Base-by-base conservation (phyloP, 1,140 invertebrate genomes). In the Teleogryllus occipitalis region DNA sequence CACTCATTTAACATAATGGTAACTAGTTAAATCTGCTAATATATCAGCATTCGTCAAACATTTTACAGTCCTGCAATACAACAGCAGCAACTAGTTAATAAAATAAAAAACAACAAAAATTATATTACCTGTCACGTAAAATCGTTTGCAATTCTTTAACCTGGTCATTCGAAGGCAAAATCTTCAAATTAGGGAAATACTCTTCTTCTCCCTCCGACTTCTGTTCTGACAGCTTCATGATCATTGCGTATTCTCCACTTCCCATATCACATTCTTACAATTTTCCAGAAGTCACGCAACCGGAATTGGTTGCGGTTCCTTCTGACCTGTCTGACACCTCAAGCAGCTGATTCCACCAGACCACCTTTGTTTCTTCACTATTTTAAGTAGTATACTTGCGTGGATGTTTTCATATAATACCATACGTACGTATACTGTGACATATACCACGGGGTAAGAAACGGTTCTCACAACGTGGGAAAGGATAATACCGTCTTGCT, bases 71-170 rank as follows among this genome's bases (percentile, higher is more conserved):
- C 72, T 73, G 72, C 15, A 15, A 73, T 73, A 21, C 21, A 18
- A 7, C 21, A 73, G 15, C 15, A 18, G 7, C 72, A 18, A 7
- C 7, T 15, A 15, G 14, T 39, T 39, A 39, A 2, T 1, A 39
- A 39, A 39, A 39, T 2, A 39, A 39, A 2, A 39, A 39, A 39
- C 1, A 2, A 39, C 1, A 39, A 39, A 2, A 39, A 39, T 39
- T 0, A 15, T 10, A 6, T 89, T 89, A 98, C 97, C 94, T 97
- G 87, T 99, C 97, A 46, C 97, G 87, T 74, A 99, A 90, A 84
- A 98, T 97, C 15, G 97, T 99, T 86, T 98, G 95, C 47, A 99
- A 87, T 86, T 98, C 97, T 83, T 93, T 92, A 46, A 97, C 93
- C 87, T 97, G 96, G 84, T 97, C 92, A 83, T 96, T 97, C 0